These are phyloP conservation scores for Oxyruncus cristatus DNA, from an alignment of 2,113 vertebrate species.

Conservation along the genomic window DNA sequence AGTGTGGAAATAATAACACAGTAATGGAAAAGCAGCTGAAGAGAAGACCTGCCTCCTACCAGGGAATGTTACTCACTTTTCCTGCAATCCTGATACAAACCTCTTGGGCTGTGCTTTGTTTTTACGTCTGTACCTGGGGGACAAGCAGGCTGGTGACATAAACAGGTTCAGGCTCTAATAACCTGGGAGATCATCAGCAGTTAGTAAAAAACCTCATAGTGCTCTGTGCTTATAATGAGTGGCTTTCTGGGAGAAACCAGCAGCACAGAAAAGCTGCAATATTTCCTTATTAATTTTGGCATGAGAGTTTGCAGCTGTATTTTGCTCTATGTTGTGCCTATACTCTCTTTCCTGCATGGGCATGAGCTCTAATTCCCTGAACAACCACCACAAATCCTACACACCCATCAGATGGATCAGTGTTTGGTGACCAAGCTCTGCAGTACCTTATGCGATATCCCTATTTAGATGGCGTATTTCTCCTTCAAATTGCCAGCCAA, in stretches of 20 bases:
- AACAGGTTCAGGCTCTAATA: constrained; percentile 29
- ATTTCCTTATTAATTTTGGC: background rate
- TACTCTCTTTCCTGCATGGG: background rate
- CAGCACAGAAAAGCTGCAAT: background rate
- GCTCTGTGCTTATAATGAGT: background rate
- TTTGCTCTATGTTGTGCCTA: background rate
- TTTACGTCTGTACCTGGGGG: constrained; percentile 54
- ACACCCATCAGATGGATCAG: background rate
- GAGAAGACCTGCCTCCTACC: background rate
- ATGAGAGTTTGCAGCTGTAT: background rate
- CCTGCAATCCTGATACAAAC: background rate
- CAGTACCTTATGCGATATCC: background rate
- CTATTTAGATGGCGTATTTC: background rate
- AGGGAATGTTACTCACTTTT: constrained; percentile 21
- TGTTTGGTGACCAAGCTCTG: background rate
- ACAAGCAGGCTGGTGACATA: constrained; percentile 51
- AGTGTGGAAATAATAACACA: background rate
- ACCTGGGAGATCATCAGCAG: constrained; percentile 29
- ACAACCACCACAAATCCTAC: background rate
- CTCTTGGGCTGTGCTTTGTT: constrained; percentile 58
- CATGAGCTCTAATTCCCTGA: background rate
- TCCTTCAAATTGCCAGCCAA: background rate
- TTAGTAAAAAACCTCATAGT: background rate
- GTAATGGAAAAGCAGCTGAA: background rate
- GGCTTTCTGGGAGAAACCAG: background rate